Base-by-base conservation (phyloP, 1,140 invertebrate genomes). In the Drosophila rufa region DNA sequence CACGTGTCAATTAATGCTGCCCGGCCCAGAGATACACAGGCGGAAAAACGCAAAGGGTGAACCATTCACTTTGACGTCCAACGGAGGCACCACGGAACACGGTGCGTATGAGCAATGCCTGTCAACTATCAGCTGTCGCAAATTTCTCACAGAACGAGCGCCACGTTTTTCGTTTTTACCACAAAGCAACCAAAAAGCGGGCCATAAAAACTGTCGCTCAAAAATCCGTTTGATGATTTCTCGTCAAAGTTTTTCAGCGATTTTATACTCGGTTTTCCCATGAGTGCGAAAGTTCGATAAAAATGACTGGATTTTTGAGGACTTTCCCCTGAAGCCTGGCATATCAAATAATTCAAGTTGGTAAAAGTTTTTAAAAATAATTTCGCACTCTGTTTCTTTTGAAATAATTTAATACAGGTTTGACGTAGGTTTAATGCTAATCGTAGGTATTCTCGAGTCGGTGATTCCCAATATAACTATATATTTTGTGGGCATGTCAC, bases 1-100 rank as follows among this genome's bases (percentile, higher is more conserved):
- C 84, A 87, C 84, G 84, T 87, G 84, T 87, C 84, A 87, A 87
- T 87, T 87, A 87, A 89, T 89, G 82, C 61, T 67, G 50, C 71
- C 71, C 43, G 64, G 62, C 58, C 67, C 68, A 78, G 60, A 56
- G 66, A 70, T 70, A 71, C 81, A 64, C 46, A 42, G 47, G 27
- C 30, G 60, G 48, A 80, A 80, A 69, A 84, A 40, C 53, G 53
- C 53, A 56, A 56, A 56, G 53, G 33, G 53, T 56, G 38, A 56
- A 76, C 45, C 60, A 76, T 75, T 75, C 74, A 65, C 71, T 75
- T 75, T 74, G 73, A 74, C 79, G 66, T 60, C 80, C 62, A 42
- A 48, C 55, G 40, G 38, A 58, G 60, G 58, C 25, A n/a, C 22
- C 7, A 45, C 43, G 59, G 64, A 51, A 53, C 53, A 78, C 73